Conservation (phyloP, 2,113 vertebrate genomes). For the Pheucticus melanocephalus region DNA sequence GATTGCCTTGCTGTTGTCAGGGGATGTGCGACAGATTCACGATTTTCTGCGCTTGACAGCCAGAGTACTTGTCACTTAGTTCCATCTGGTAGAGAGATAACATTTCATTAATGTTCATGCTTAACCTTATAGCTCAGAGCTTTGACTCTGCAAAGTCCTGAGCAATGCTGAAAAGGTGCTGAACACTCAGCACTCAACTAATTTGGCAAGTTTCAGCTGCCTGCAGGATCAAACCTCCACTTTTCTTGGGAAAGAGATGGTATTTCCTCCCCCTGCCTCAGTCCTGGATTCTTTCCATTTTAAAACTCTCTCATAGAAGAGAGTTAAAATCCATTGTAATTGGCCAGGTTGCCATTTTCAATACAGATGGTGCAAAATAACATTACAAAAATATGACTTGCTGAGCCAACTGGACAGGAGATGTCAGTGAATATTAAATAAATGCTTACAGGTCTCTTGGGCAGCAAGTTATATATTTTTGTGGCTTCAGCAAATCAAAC, state of each 20-base stretch:
- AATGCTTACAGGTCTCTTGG: constrained; percentile 41
- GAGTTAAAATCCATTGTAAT: constrained; percentile 34
- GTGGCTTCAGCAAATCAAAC: constrained; percentile 58
- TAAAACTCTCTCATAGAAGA: constrained; percentile 37
- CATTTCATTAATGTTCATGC: constrained; percentile 64
- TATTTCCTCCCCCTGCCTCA: constrained; percentile 14
- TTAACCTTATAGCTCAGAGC: constrained; percentile 58
- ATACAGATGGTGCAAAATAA: constrained; percentile 45
- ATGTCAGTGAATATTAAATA: constrained; percentile 53
- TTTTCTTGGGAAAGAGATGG: background rate
- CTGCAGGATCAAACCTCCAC: constrained; percentile 2
- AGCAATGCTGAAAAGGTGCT: constrained; percentile 14
- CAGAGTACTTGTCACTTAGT: constrained; percentile 66
- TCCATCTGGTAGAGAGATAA: constrained; percentile 68
- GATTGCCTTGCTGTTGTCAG: constrained; percentile 43
- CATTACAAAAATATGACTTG: background rate
- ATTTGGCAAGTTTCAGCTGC: background rate
- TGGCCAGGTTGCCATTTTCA: constrained; percentile 42
- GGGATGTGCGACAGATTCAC: constrained; percentile 62
- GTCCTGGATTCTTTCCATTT: constrained; percentile 30
- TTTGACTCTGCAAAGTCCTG: constrained; percentile 29
- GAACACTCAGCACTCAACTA: constrained; percentile 2
- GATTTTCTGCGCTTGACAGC: constrained; percentile 45
- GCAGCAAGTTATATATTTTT: constrained; percentile 33
- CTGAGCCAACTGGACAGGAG: constrained; percentile 42